A percentile compares a stretch with the other conserved stretches of the same genome.
Conservation (phyloP, 2,888 invertebrate species). For the Adela reaumurella region DNA sequence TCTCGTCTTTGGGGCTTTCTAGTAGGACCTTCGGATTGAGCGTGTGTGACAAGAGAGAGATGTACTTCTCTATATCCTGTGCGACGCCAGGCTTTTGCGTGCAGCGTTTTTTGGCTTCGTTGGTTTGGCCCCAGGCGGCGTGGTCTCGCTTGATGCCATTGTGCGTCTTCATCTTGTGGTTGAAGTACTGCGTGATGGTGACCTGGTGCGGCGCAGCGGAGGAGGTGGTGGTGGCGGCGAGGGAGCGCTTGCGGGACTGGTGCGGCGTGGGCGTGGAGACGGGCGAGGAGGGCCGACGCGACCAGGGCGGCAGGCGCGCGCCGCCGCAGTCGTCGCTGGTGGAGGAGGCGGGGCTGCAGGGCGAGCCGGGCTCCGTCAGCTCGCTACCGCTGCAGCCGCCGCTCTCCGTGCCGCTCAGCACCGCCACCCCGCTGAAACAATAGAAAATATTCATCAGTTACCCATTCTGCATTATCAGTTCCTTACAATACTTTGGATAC, state of each 20-base stretch:
- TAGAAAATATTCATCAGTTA: constrained; percentile 12
- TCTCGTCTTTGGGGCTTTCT: constrained; percentile 34
- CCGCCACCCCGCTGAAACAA: constrained; percentile 76
- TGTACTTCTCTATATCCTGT: constrained; percentile 47
- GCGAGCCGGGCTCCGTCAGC: constrained; percentile 83
- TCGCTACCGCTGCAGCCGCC: constrained; percentile 66
- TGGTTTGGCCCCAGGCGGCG: constrained; percentile 20
- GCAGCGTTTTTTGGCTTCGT: constrained; percentile 42
- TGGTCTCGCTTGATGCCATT: constrained; percentile 48
- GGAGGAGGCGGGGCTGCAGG: constrained; percentile 67
- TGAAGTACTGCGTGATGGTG: constrained; percentile 83
- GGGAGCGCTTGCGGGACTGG: constrained; percentile 8
- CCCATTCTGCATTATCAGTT: too few relatives aligned
- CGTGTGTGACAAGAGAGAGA: constrained; percentile 46
- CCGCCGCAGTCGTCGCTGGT: constrained; percentile 56
- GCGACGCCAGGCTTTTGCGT: constrained; percentile 44
- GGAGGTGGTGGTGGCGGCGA: constrained; percentile 19
- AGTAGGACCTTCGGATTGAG: constrained; percentile 45
- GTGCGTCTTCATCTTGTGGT: constrained; percentile 75
- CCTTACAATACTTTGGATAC: too few relatives aligned
- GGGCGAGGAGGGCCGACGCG: constrained; percentile 36
- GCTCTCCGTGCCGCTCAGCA: constrained; percentile 72
- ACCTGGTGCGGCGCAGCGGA: constrained; percentile 54
- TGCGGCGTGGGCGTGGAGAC: constrained; percentile 26
- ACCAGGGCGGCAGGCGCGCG: constrained; percentile 52